phyloP scores from a whole-genome alignment of 2,113 vertebrate species.

The Dinomys branickii region DNA sequence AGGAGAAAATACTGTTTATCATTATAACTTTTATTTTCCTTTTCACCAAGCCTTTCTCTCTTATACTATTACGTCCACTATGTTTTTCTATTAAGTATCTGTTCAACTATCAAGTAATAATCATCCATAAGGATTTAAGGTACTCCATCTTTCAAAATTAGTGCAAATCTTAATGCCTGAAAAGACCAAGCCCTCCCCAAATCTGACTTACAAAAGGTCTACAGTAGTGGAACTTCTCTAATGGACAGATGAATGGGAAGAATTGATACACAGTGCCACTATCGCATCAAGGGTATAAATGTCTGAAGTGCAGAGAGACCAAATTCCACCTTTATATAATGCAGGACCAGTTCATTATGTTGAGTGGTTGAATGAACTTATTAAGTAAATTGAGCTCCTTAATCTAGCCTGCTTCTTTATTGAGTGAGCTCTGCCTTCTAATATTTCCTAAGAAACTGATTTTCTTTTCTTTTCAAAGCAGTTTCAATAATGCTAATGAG shows the following conservation, averaged over 20 bases:
- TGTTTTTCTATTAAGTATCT: background rate
- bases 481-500: slow-evolving; percentile 62
- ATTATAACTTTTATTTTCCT: background rate
- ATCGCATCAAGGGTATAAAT: background rate
- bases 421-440: slow-evolving; percentile 28
- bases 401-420: slow-evolving; percentile 22
- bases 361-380: background rate
- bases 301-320: background rate
- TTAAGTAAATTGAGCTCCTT: slow-evolving; percentile 27
- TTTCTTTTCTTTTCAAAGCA: slow-evolving; percentile 28
- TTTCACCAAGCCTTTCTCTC: background rate
- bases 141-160: background rate
- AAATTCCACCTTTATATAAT: background rate
- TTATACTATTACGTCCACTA: background rate
- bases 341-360: background rate
- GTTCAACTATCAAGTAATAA: background rate
- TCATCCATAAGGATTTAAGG: background rate
- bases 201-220: background rate
- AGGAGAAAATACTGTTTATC: background rate
- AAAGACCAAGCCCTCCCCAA: background rate
- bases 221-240: background rate
- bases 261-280: background rate
- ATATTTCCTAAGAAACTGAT: slow-evolving; percentile 42
- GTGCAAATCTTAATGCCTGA: background rate
- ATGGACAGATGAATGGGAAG: background rate